Evolutionary conservation across 2,113 vertebrate genomes (phyloP).

Genomic region (Periophthalmodon schlosseri): DNA sequence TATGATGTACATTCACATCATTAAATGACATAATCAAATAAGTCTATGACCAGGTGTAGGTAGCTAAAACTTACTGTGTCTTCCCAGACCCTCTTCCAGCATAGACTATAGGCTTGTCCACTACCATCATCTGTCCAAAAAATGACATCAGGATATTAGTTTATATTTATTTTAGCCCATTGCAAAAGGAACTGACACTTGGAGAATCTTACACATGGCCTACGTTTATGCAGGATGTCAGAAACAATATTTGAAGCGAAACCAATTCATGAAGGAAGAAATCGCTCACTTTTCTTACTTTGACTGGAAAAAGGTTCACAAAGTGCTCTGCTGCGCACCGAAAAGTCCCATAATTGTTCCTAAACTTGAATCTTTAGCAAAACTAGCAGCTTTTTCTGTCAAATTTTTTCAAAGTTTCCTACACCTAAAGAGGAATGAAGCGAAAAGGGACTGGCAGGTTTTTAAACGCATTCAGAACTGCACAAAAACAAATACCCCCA

Average conservation of each 20-base stretch:
- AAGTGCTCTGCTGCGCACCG: slow-evolving; percentile 41
- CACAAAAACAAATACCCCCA: slow-evolving; percentile 41
- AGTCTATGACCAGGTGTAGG: too few relatives aligned
- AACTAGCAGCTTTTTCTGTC: slow-evolving; percentile 70
- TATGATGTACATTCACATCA: too few relatives aligned
- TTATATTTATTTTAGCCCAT: too few relatives aligned
- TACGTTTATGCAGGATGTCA: slow-evolving; percentile 23
- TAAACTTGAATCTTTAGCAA: slow-evolving; percentile 72
- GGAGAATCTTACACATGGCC: slow-evolving; percentile 21
- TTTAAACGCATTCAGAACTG: slow-evolving; percentile 44
- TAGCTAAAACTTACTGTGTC: too few relatives aligned
- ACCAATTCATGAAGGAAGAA: slow-evolving; percentile 24
- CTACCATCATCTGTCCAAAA: too few relatives aligned
- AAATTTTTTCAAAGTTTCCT: slow-evolving; percentile 65
- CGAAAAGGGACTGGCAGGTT: slow-evolving; percentile 67
- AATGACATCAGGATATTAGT: too few relatives aligned
- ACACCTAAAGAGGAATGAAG: slow-evolving; percentile 58
- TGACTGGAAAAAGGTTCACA: slow-evolving; percentile 51
- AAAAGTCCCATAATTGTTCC: slow-evolving; percentile 61
- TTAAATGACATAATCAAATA: too few relatives aligned
- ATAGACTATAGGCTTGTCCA: too few relatives aligned
- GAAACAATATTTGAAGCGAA: slow-evolving; percentile 16
- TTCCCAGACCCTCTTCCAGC: too few relatives aligned
- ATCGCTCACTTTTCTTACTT: slow-evolving; percentile 43
- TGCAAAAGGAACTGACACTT: too few relatives aligned